phyloP scores from a whole-genome alignment of 2,888 invertebrate genomes.

The Sepiola atlantica region DNA sequence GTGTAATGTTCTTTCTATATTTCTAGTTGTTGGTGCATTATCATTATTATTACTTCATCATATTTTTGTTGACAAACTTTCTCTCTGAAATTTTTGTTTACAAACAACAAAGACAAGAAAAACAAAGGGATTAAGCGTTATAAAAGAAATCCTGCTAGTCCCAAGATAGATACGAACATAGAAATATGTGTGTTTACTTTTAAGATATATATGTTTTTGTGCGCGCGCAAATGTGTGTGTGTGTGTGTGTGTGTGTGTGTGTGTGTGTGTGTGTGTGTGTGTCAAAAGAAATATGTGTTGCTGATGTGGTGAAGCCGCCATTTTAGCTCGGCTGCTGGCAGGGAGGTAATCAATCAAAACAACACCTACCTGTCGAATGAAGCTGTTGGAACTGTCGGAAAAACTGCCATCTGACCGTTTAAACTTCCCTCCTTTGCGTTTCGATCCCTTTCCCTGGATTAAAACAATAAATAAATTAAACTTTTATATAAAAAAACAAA shows the following conservation, averaged over 20 bases:
- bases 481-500: not conserved
- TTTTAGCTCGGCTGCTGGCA: slow-evolving; percentile 33
- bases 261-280: not conserved
- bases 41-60: not conserved
- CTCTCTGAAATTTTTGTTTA: not conserved
- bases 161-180: not conserved
- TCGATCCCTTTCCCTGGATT: slow-evolving; percentile 65
- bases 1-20: too few relatives aligned
- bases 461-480: not conserved
- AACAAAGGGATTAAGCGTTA: not conserved
- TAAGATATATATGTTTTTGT: not conserved
- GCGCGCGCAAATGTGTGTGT: not conserved
- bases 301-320: slow-evolving; percentile 33
- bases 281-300: not conserved
- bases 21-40: too few relatives aligned
- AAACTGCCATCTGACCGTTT: slow-evolving; percentile 71
- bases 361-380: slow-evolving; percentile 68
- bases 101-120: not conserved
- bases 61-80: not conserved
- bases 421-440: slow-evolving; percentile 63
- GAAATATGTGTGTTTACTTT: not conserved
- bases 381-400: slow-evolving; percentile 73
- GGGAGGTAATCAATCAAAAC: slow-evolving; percentile 40
- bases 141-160: not conserved
- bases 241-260: not conserved